phyloP scores from a whole-genome alignment of 2,113 vertebrate species.

The Proterorhinus semilunaris region DNA sequence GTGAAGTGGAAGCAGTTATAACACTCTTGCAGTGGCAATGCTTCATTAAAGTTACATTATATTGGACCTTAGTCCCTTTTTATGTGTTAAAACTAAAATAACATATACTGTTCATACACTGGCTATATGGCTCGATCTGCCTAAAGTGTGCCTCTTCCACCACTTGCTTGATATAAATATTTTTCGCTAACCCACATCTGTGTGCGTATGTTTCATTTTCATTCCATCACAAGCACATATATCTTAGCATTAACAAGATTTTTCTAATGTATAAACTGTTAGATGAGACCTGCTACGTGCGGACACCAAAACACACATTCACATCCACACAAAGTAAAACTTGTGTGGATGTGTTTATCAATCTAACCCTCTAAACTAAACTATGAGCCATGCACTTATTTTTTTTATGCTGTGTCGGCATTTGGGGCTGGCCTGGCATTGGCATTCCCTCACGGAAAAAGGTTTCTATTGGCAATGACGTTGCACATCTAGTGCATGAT shows the following conservation, averaged over 20 bases:
- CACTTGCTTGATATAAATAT: not conserved
- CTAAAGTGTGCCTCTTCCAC: constrained; percentile 9
- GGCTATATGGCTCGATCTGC: constrained; percentile 9
- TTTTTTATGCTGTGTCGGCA: constrained; percentile 62
- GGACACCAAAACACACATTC: constrained; percentile 22
- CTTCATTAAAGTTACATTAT: too few relatives aligned
- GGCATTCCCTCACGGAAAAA: constrained; percentile 66
- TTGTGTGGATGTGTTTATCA: constrained; percentile 32
- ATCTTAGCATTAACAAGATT: not conserved
- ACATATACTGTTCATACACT: not conserved
- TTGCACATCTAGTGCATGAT: constrained; percentile 62
- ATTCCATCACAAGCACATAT: constrained; percentile 1
- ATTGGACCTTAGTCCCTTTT: too few relatives aligned
- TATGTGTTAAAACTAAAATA: too few relatives aligned
- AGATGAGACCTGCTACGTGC: constrained; percentile 30
- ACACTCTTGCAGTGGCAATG: too few relatives aligned
- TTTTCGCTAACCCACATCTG: constrained; percentile 10
- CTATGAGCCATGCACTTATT: constrained; percentile 54
- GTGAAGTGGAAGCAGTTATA: too few relatives aligned
- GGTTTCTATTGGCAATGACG: constrained; percentile 31
- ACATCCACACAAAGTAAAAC: constrained; percentile 37
- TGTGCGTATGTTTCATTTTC: constrained; percentile 23
- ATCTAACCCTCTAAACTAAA: constrained; percentile 40
- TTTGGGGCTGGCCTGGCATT: constrained; percentile 30
- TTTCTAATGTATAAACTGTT: constrained; percentile 19